phyloP scores from a whole-genome alignment of 1,140 invertebrate genomes.

The Leptinotarsa texana region DNA sequence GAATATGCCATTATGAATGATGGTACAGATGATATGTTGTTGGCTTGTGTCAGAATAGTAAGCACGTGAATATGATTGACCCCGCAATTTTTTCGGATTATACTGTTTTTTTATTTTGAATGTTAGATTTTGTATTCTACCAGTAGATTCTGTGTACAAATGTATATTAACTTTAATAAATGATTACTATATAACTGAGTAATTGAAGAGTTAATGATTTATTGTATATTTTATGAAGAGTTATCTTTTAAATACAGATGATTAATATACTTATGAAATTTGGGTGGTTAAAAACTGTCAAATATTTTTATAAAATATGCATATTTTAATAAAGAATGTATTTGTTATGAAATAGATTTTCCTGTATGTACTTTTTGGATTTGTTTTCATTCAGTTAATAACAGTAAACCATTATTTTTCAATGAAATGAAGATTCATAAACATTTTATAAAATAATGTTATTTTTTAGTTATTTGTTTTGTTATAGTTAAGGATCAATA shows the following conservation, averaged over 20 bases:
- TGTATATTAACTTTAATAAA: background rate
- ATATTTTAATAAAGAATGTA: too few relatives aligned
- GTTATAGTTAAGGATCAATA: too few relatives aligned
- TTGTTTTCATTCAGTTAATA: too few relatives aligned
- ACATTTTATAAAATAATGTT: too few relatives aligned
- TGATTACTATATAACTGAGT: background rate
- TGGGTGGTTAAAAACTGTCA: too few relatives aligned
- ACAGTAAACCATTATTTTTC: too few relatives aligned
- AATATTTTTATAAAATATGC: too few relatives aligned
- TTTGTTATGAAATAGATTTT: too few relatives aligned
- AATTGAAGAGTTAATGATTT: background rate
- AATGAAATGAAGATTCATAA: too few relatives aligned
- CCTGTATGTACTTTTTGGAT: too few relatives aligned
- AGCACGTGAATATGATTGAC: background rate
- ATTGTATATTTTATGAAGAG: background rate
- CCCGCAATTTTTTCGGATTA: background rate
- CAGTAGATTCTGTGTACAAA: background rate
- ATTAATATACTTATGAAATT: too few relatives aligned
- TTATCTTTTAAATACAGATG: background rate
- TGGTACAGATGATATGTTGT: background rate
- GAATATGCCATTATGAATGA: conserved; percentile 11
- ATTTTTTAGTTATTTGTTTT: too few relatives aligned
- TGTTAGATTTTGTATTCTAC: background rate
- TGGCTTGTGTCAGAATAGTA: background rate
- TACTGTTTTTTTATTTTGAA: background rate